phyloP scores from a whole-genome alignment of 2,888 invertebrate genomes.

The Tetramorium bicarinatum region DNA sequence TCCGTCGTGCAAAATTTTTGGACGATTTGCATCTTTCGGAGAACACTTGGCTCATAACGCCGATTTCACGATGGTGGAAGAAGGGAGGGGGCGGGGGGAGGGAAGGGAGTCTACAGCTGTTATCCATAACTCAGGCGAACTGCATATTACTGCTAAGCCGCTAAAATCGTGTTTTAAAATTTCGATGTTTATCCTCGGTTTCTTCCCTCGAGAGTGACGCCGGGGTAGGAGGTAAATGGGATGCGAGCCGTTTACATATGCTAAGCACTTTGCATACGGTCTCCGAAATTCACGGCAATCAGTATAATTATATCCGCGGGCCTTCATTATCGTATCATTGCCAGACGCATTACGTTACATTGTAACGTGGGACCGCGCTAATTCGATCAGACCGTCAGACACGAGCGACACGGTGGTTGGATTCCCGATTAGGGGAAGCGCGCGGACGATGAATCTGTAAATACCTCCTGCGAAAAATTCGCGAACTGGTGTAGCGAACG shows the following conservation, averaged over 20 bases:
- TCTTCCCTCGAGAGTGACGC: neutral
- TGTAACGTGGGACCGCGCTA: neutral
- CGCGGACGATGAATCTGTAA: neutral
- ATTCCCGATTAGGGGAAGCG: neutral
- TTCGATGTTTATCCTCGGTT: slow-evolving; percentile 29
- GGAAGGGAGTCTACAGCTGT: slow-evolving; percentile 33
- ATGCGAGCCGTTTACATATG: slow-evolving; percentile 14
- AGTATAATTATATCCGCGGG: slow-evolving; percentile 22
- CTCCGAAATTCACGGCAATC: neutral
- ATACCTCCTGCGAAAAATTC: neutral
- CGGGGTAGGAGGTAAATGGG: neutral
- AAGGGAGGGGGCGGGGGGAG: neutral
- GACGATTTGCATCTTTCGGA: slow-evolving; percentile 33
- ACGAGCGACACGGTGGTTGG: neutral
- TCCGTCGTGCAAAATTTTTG: slow-evolving; percentile 1
- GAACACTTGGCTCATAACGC: slow-evolving; percentile 36
- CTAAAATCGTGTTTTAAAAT: slow-evolving; percentile 29
- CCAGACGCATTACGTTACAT: neutral
- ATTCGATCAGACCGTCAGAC: slow-evolving; percentile 15
- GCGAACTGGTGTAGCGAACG: no score
- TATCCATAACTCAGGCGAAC: slow-evolving; percentile 37
- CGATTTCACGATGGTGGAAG: neutral
- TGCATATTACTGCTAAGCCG: neutral
- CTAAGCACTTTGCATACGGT: slow-evolving; percentile 12
- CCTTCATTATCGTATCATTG: slow-evolving; percentile 28